A percentile compares a stretch with the other conserved stretches of the same genome.
These are phyloP conservation scores for Oryctes rhinoceros DNA, from an alignment of 1,140 invertebrate genomes.

Conservation along the genomic window DNA sequence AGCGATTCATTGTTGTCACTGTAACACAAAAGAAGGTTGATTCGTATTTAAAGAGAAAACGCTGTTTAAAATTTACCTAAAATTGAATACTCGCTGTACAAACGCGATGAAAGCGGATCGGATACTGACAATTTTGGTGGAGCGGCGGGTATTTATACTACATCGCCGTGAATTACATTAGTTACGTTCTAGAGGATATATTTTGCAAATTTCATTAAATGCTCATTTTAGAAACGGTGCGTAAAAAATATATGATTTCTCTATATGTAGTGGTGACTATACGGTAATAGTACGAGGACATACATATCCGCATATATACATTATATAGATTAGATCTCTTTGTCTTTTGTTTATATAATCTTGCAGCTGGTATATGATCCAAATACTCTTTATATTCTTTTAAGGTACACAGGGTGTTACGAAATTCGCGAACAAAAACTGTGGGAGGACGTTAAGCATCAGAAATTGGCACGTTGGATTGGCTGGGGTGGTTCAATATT, in stretches of 20 bases:
- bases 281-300: no score
- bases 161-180: background rate
- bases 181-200: background rate
- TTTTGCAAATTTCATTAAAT: conserved; percentile 1
- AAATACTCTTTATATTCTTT: no score
- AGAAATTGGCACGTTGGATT: no score
- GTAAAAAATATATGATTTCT: conserved; percentile 25
- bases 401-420: no score
- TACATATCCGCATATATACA: no score
- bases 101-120: background rate
- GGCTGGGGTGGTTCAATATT: no score
- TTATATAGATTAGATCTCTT: no score
- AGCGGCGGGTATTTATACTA: conserved; percentile 1
- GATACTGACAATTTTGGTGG: background rate
- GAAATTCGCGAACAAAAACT: no score
- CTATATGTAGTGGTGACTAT: background rate
- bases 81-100: background rate
- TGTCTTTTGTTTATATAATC: no score
- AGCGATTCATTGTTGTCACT: conserved; percentile 16
- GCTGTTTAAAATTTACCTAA: background rate
- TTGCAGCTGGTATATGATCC: no score
- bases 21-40: background rate
- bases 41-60: background rate
- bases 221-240: conserved; percentile 1
- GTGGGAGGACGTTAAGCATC: no score